Conservation (phyloP, 2,113 vertebrate species). For the Butorides virescens region DNA sequence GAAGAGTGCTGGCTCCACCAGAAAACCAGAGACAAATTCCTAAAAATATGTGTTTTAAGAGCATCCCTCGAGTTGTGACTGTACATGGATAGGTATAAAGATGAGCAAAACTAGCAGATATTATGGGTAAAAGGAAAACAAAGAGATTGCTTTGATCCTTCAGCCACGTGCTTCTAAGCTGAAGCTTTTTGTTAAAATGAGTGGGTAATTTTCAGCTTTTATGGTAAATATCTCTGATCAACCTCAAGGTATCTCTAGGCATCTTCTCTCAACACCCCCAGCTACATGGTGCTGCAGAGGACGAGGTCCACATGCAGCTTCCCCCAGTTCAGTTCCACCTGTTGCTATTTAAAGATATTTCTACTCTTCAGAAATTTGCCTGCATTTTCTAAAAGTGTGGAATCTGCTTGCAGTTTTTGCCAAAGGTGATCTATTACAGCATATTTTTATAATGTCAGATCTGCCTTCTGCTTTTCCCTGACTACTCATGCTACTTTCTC, state of each 20-base stretch:
- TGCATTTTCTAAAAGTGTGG: not conserved
- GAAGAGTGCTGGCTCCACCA: not conserved
- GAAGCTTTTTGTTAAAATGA: not conserved
- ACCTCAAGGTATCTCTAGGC: not conserved
- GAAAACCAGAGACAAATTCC: not conserved
- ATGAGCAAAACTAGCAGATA: not conserved
- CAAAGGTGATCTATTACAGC: not conserved
- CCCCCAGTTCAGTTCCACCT: not conserved
- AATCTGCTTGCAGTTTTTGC: not conserved
- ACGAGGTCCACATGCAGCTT: not conserved
- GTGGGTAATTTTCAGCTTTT: not conserved
- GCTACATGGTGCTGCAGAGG: not conserved
- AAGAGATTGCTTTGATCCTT: not conserved
- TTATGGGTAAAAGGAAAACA: not conserved
- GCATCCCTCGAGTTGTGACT: not conserved
- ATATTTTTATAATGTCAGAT: not conserved
- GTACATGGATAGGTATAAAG: not conserved
- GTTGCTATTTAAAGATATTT: not conserved
- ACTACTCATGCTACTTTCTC: not conserved
- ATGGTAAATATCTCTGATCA: not conserved
- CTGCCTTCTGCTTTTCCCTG: not conserved
- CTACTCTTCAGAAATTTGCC: not conserved
- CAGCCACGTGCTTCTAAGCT: not conserved
- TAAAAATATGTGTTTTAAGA: not conserved
- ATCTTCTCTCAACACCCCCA: not conserved